phyloP scores from a whole-genome alignment of 1,140 invertebrate genomes.

The Dufourea novaeangliae region DNA sequence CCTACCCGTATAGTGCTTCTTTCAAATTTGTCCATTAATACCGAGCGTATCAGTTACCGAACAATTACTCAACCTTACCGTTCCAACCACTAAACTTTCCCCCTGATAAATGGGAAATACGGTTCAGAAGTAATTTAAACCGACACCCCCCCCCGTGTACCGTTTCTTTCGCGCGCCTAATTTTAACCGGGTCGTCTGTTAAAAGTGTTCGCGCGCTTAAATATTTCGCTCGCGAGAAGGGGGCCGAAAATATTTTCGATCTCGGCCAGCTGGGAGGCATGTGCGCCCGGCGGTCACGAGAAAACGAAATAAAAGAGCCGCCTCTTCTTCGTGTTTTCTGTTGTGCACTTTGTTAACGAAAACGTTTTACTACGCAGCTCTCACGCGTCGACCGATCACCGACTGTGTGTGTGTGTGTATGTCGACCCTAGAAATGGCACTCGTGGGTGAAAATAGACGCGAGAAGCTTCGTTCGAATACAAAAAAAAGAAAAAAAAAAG shows the following conservation, averaged over 20 bases:
- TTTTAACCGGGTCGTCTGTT: not conserved
- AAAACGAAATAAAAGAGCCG: slow-evolving; percentile 35
- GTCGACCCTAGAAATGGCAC: not conserved
- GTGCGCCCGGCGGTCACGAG: slow-evolving; percentile 7
- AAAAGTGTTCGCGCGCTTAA: slow-evolving; percentile 25
- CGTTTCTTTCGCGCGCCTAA: slow-evolving; percentile 3
- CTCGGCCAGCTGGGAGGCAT: slow-evolving; percentile 34
- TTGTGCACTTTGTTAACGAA: slow-evolving; percentile 34
- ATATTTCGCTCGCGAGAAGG: slow-evolving; percentile 27
- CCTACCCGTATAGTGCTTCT: too few species aligned
- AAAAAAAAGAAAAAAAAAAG: too few species aligned
- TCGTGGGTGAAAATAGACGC: slow-evolving; percentile 6
- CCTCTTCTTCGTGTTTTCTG: not conserved
- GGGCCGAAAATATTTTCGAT: slow-evolving; percentile 36
- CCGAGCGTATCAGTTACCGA: not conserved
- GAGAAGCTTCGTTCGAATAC: slow-evolving; percentile 6
- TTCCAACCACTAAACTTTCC: not conserved
- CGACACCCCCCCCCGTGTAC: too few species aligned
- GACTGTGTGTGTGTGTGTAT: too few species aligned
- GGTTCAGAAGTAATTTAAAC: not conserved
- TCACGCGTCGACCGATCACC: slow-evolving; percentile 49
- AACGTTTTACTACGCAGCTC: slow-evolving; percentile 28
- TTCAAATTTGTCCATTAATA: not conserved
- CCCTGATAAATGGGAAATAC: not conserved
- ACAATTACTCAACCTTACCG: not conserved